Base-by-base conservation (phyloP, 2,797 vertebrate species). In the Peromyscus melanophrys region DNA sequence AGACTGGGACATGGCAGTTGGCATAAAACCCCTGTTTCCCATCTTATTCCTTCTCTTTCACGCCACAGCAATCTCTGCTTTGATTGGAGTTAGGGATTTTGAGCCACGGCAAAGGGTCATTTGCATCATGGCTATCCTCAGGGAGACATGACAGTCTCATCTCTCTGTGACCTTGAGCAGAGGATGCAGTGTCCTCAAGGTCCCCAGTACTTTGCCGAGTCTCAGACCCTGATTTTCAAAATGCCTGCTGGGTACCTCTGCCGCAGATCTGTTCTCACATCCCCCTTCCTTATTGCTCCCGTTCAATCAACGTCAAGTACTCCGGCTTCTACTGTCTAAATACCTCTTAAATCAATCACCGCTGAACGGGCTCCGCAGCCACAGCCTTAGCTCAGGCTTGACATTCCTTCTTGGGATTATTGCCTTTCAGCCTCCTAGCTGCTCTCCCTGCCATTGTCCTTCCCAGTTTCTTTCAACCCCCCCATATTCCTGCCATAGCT, bases 311-410 rank as follows among this genome's bases (percentile, higher is more conserved):
- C 80, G 89, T 21, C 52, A 78, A 89, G 94, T 82, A 65, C 83
- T 63, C 17, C 11, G 63, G 81, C 87, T 71, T 96, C 78, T 37
- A 4, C 94, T 23, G 40, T 92, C 94, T 96, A 86, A 96, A 95
- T 40, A 67, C 86, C 75, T 96, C 92, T 93, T 97, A 75, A 92
- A 93, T 96, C 95, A 96, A 57, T 87, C 80, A 75, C 87, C 0
- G 0, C 43, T 52, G 8, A 67, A 87, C 75, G 43, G 25, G 25
- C 59, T 93, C 83, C 73, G 8, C 59, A 77, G 80, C 84, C 59
- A 23, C 2, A 49, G 92, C 34, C n/a, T 88, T 16, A 40, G 89
- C 92, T 85, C 89, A 52, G 73, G 29, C 40, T 46, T 57, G 31
- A 1, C 63, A 31, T 61, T 55, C 89, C 88, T 93, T 16, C 69